These are phyloP conservation scores for Caenorhabditis sp. DNA, from an alignment of 2,888 invertebrate genomes.

Conservation along the genomic window DNA sequence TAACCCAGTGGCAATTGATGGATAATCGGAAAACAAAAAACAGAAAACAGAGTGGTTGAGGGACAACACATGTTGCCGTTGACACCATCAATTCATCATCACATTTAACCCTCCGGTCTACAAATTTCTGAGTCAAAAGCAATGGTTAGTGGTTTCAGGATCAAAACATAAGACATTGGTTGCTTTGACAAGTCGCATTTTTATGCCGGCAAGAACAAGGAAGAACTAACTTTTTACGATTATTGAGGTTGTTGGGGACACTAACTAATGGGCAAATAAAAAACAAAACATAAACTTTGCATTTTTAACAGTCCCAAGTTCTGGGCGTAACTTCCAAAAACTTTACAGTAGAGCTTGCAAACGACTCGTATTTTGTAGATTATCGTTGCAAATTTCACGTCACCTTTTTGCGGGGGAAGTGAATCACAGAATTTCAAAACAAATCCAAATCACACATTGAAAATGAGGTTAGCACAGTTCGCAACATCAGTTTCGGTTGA, in stretches of 20 bases:
- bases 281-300: neutral
- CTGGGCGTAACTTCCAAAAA: too few relatives aligned
- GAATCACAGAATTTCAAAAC: too few relatives aligned
- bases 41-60: constrained; percentile 29
- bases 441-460: neutral
- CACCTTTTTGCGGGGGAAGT: too few relatives aligned
- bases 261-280: too few relatives aligned
- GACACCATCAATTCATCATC: constrained; percentile 60
- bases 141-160: constrained; percentile 12
- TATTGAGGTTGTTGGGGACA: too few relatives aligned
- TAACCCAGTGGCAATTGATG: constrained; percentile 20
- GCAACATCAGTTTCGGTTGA: constrained; percentile 3
- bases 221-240: neutral
- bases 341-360: too few relatives aligned
- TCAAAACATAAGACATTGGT: constrained; percentile 39
- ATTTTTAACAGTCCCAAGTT: too few relatives aligned
- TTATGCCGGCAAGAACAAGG: neutral
- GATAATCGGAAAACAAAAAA: constrained; percentile 27
- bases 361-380: too few relatives aligned
- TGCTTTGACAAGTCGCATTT: neutral
- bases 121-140: constrained; percentile 18
- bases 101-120: constrained; percentile 39
- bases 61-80: constrained; percentile 57
- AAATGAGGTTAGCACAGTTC: neutral
- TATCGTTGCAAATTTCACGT: too few relatives aligned